Base-by-base conservation (phyloP, 1,140 invertebrate species). In the Heliconius hewitsoni region DNA sequence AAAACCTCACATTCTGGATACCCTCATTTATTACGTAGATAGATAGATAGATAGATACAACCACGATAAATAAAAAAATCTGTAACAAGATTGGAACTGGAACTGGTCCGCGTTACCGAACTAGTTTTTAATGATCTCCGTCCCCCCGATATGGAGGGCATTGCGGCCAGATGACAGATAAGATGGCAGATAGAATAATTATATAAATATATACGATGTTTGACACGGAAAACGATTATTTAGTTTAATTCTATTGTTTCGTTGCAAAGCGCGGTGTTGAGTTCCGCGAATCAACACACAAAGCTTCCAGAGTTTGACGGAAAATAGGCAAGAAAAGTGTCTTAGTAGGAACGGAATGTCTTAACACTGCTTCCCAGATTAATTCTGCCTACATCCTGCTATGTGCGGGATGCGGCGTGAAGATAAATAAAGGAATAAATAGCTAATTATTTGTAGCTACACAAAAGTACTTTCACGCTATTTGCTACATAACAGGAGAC, bases 101-200 rank as follows among this genome's bases (percentile, higher is more conserved):
- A 83, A 89, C 88, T 84, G 84, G 88, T 89, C 83, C 76, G 52
- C 71, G 81, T 80, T 77, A 82, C 75, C 82, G 83, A 83, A 88
- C 88, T 89, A 81, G 89, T 92, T 78, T 91, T 87, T 95, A 95
- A 81, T 91, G 89, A 81, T 89, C 91, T 82, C 94, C 74, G 87
- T 60, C 71, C 89, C 86, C 81, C 92, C 90, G 81, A 84, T 82
- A 84, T 81, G 89, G 90, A 80, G 90, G 83, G 90, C 82, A 89
- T 91, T 78, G 91, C 90, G 81, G 86, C 86, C 81, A 95, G 88
- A 84, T 95, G 90, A 87, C 93, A 85, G 74, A 88, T 86, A 30
- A 66, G 60, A 66, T 66, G 60, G 60, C 27, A 13, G 60, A 66
- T 30, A 27, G n/a, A 66, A 66, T 27, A 66, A 66, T 16, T 66